These are phyloP conservation scores for Synanthedon andrenaeformis DNA, from an alignment of 2,888 invertebrate species.

Conservation along the genomic window DNA sequence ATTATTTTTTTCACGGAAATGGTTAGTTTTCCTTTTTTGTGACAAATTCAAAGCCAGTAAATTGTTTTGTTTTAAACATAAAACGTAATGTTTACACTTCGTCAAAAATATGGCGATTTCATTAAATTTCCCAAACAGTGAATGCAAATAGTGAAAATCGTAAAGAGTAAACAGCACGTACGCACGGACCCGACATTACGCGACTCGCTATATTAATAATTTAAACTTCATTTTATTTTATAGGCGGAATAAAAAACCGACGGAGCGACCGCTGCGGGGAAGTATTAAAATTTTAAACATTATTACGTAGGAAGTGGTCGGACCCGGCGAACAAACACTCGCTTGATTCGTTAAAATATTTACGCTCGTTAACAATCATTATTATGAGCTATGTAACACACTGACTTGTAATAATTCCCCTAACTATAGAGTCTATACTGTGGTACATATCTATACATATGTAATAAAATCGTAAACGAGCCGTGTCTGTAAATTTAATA, in stretches of 20 bases:
- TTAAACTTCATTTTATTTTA: slow-evolving; percentile 54
- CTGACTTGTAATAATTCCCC: neutral
- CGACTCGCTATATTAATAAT: slow-evolving; percentile 37
- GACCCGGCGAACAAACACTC: neutral
- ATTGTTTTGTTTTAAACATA: too few species aligned
- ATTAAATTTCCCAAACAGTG: too few species aligned
- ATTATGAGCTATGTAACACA: neutral
- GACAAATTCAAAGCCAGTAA: too few species aligned
- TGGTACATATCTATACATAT: too few species aligned
- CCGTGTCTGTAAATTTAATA: too few species aligned
- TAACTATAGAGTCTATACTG: too few species aligned
- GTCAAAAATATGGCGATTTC: too few species aligned
- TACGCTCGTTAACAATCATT: neutral
- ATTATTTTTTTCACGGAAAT: too few species aligned
- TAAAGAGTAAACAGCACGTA: slow-evolving; percentile 16
- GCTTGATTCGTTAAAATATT: neutral
- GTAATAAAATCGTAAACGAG: too few species aligned
- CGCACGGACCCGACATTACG: slow-evolving; percentile 17
- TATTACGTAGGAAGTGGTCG: neutral
- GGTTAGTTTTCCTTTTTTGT: too few species aligned
- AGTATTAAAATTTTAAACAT: slow-evolving; percentile 1
- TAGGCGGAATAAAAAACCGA: slow-evolving; percentile 30
- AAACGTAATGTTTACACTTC: too few species aligned
- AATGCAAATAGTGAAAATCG: slow-evolving; percentile 8
- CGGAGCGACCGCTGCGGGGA: neutral